Conservation (phyloP, 2,113 vertebrate species). For the Lanius collurio region DNA sequence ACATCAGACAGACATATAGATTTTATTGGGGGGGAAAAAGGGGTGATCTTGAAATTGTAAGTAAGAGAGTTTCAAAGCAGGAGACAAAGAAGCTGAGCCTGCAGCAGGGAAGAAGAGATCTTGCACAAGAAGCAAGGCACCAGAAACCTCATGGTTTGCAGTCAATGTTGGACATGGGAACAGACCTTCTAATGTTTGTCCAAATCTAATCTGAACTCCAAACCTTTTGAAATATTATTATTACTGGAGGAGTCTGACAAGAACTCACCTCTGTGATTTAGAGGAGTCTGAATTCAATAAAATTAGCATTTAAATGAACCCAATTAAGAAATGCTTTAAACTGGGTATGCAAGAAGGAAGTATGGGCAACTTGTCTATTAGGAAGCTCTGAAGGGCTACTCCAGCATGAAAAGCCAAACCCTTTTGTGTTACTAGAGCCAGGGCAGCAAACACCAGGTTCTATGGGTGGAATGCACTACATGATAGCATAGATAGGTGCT, state of each 20-base stretch:
- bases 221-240: conserved; percentile 13
- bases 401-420: not conserved
- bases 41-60: not conserved
- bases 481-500: not conserved
- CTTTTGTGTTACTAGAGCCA: not conserved
- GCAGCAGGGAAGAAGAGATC: not conserved
- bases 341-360: not conserved
- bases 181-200: not conserved
- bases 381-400: not conserved
- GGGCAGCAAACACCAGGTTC: not conserved
- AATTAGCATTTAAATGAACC: conserved; percentile 63
- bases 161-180: not conserved
- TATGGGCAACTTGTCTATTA: not conserved
- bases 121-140: not conserved
- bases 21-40: no score
- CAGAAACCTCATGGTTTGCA: not conserved
- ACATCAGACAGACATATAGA: not conserved
- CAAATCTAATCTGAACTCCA: not conserved
- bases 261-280: conserved; percentile 37
- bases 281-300: conserved; percentile 38
- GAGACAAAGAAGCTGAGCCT: not conserved
- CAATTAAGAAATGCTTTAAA: conserved; percentile 50
- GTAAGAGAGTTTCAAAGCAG: not conserved
- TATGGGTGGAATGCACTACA: not conserved
- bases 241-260: not conserved